Evolutionary conservation across 2,888 invertebrate species (phyloP), one percentile per base, ranked within the genome.

Genomic region (Leistus spinibarbis): DNA sequence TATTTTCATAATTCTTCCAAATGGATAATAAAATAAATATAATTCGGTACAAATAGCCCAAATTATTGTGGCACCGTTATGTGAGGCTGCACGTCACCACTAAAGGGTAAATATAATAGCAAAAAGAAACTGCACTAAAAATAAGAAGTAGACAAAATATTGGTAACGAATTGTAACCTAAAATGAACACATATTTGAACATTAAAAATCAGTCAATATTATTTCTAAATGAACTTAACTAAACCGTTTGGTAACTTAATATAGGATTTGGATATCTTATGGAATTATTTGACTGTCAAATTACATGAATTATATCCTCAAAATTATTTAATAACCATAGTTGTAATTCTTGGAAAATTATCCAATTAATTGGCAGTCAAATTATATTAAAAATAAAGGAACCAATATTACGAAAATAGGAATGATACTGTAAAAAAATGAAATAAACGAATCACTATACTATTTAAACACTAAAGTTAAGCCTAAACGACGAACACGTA

Each of bases 401-500:
- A 71, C 62, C 13, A 60, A 60, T 24, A 71, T 24, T 69, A 64
- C 62, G 27, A 54, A 56, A 19, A 63, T 27, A 16, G 53, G 65
- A 68, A 62, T 40, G 40, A 40, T 75, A 70, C 54, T 62, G 67
- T 69, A 69, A 68, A 71, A 13, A 76, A 63, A 22, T 16, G 60
- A 63, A 65, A 76, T 64, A 19, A 56, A 68, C 68, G 72, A 69
- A 76, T 68, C 66, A 69, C n/a, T 17, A 64, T 23, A 10, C 64
- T 64, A 64, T 17, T n/a, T 77, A 74, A 16, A 68, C 27, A 13
- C 68, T 74, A 74, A 75, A 40, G 19, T 73, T 67, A 72, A 54
- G 22, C 22, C 73, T 75, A 75, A 24, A 64, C 24, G 68, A 67
- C 70, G 75, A 78, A 78, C 78, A 78, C 77, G 72, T 77, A 78